Conservation (phyloP, 1,140 invertebrate species). For the Euglossa dilemma region DNA sequence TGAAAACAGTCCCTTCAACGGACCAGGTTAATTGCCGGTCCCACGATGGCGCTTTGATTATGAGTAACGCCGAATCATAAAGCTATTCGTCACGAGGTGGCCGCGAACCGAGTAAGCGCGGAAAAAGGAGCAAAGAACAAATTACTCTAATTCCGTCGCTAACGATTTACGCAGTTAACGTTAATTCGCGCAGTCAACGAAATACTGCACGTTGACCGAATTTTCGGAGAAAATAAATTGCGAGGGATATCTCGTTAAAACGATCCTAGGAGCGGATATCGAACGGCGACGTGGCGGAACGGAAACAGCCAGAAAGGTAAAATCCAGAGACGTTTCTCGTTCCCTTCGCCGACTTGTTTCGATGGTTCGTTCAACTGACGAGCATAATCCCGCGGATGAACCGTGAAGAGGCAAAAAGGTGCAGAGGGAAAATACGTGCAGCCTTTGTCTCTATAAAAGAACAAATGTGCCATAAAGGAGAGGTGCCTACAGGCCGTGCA, state of each 20-base stretch:
- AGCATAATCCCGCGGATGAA: slow-evolving; percentile 51
- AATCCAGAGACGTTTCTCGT: slow-evolving; percentile 17
- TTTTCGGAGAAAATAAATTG: neutral
- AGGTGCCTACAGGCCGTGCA: slow-evolving; percentile 46
- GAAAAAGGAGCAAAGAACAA: neutral
- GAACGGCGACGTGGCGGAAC: neutral
- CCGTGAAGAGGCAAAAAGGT: slow-evolving; percentile 39
- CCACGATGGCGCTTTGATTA: neutral
- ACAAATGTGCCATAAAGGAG: slow-evolving; percentile 42
- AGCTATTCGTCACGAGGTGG: neutral
- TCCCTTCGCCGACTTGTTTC: slow-evolving; percentile 8
- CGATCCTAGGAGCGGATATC: no score
- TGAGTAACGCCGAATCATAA: neutral
- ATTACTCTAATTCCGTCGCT: no score
- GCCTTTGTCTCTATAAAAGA: slow-evolving; percentile 49
- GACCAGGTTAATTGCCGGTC: slow-evolving; percentile 16
- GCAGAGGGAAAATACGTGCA: slow-evolving; percentile 36
- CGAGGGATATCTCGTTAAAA: neutral
- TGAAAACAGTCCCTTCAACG: slow-evolving; percentile 11
- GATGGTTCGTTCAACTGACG: slow-evolving; percentile 37
- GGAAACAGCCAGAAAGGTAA: slow-evolving; percentile 23
- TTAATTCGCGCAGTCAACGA: neutral
- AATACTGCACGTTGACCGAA: neutral
- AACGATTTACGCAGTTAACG: neutral
- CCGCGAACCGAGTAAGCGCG: no score